phyloP scores from a whole-genome alignment of 2,797 vertebrate genomes.

The Neostethus bicornis region DNA sequence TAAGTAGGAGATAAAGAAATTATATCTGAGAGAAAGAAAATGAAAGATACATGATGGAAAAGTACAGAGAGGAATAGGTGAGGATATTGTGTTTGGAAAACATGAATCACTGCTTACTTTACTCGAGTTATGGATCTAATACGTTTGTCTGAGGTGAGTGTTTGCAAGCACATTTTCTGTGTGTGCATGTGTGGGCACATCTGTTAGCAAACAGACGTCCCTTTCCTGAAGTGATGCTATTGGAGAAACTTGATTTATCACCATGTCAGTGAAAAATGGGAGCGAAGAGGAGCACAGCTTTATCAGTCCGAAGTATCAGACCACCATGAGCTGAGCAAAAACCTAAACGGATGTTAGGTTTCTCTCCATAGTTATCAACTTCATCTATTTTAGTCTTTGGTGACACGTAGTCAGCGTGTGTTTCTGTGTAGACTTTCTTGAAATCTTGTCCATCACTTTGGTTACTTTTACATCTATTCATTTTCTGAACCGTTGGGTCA shows the following conservation, averaged over 20 bases:
- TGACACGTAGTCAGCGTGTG: conserved; percentile 7
- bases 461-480: conserved; percentile 1
- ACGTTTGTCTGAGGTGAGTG: conserved; percentile 18
- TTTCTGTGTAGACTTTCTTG: background rate
- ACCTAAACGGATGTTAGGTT: conserved; percentile 27
- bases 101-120: conserved; percentile 44
- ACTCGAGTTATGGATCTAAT: conserved; percentile 22
- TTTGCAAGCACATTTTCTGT: background rate
- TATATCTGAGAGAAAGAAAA: conserved; percentile 19
- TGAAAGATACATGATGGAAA: conserved; percentile 38
- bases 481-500: background rate
- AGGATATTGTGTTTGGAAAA: conserved; percentile 40
- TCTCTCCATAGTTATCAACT: conserved; percentile 8
- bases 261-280: conserved; percentile 29
- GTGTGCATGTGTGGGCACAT: conserved; percentile 2
- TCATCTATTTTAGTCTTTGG: background rate
- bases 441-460: background rate
- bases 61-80: conserved; percentile 30
- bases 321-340: conserved; percentile 50
- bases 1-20: conserved; percentile 18
- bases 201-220: conserved; percentile 39
- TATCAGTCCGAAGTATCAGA: conserved; percentile 56
- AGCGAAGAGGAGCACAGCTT: conserved; percentile 45
- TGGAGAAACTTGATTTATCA: conserved; percentile 56
- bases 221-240: conserved; percentile 45